Base-by-base conservation (phyloP, 2,797 vertebrate species). In the Apogon talboti region DNA sequence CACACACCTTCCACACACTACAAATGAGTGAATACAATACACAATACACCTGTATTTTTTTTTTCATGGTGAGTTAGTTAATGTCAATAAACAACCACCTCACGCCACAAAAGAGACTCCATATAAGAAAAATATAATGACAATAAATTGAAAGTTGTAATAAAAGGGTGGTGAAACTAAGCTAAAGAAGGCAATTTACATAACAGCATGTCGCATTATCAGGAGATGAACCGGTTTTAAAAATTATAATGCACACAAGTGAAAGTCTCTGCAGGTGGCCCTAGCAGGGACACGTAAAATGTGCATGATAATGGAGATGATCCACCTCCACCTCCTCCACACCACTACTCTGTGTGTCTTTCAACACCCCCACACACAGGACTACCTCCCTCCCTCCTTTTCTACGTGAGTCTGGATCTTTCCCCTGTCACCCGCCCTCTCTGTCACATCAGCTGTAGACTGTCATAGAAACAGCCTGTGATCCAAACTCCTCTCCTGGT, bases 401-500 rank as follows among this genome's bases (percentile, higher is more conserved):
- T 78, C 56, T 51, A 57, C 69, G 66, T 1, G 0, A 38, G 53
- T 73, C 67, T 77, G 49, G 66, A 71, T 79, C 59, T 74, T 62
- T 71, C 61, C 64, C 66, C 62, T n/a, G 43, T 74, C 49, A 1
- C 16, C 66, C 62, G 3, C 59, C 77, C 65, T 78, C 70, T 58
- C 81, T 82, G 83, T 82, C 84, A 84, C 65, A 65, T 65, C 42
- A 49, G 50, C 66, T 88, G 58, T 86, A 65, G 76, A 76, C 73
- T 88, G 82, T 78, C 83, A 86, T 54, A 67, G 74, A 81, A 81
- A 75, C 60, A 78, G 74, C 66, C 73, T 76, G 72, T 78, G 72
- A 82, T 83, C 75, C 81, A 72, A 85, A 84, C 66, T 74, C 79
- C 58, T 84, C 66, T 84, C 69, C 80, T 78, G 52, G 78, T 83